phyloP scores from a whole-genome alignment of 2,797 vertebrate species.

The Spheniscus humboldti region DNA sequence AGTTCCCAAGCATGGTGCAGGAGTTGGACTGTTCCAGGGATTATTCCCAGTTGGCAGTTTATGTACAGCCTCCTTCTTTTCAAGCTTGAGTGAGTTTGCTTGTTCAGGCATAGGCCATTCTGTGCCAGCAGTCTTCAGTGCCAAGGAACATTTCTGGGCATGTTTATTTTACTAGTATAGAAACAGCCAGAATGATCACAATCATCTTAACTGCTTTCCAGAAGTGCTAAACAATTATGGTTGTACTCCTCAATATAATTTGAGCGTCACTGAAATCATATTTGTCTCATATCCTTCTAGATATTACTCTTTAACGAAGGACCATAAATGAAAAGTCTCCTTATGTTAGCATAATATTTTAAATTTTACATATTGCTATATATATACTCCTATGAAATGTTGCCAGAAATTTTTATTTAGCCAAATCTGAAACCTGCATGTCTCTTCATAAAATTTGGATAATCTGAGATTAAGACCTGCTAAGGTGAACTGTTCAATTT shows the following conservation, averaged over 20 bases:
- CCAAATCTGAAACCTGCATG: neutral
- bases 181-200: neutral
- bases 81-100: neutral
- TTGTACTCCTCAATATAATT: neutral
- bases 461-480: neutral
- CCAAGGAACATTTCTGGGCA: slow-evolving; percentile 1
- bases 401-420: neutral
- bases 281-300: neutral
- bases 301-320: neutral
- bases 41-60: neutral
- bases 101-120: neutral
- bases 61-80: neutral
- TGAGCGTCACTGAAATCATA: neutral
- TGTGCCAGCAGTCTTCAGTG: neutral
- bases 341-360: neutral
- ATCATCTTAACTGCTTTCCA: neutral
- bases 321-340: neutral
- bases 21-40: neutral
- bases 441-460: neutral
- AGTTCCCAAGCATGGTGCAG: neutral
- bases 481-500: neutral
- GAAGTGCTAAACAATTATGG: neutral
- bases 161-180: neutral
- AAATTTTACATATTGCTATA: neutral
- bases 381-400: neutral